A percentile compares a stretch with the other conserved stretches of the same genome.
phyloP scores from a whole-genome alignment of 2,113 vertebrate species.

The Protomyctophum bolini region DNA sequence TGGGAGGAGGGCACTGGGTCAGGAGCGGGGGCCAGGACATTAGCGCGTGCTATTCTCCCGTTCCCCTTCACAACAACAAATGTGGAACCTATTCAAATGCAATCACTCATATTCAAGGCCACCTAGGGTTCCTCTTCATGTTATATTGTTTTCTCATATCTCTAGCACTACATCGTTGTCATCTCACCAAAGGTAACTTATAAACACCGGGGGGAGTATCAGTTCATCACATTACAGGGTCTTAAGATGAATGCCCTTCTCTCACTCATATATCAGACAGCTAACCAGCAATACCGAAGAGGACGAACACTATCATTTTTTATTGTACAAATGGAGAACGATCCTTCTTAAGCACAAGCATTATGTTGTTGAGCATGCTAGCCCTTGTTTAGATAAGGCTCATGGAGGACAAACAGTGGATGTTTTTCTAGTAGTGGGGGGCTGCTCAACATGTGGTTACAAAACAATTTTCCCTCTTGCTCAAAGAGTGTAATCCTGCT shows the following conservation, averaged over 20 bases:
- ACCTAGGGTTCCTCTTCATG: slow-evolving; percentile 36
- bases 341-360: slow-evolving; percentile 29
- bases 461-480: slow-evolving; percentile 58
- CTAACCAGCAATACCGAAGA: slow-evolving; percentile 22
- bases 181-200: slow-evolving; percentile 44
- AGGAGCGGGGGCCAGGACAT: slow-evolving; percentile 51
- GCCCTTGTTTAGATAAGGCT: slow-evolving; percentile 59
- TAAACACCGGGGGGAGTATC: slow-evolving; percentile 56
- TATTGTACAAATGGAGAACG: slow-evolving; percentile 50
- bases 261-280: slow-evolving; percentile 41
- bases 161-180: slow-evolving; percentile 57
- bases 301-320: slow-evolving; percentile 20
- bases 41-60: slow-evolving; percentile 46
- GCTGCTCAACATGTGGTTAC: slow-evolving; percentile 49
- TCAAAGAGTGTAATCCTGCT: slow-evolving; percentile 68
- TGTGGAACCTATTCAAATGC: slow-evolving; percentile 61
- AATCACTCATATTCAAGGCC: slow-evolving; percentile 58
- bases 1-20: slow-evolving; percentile 52
- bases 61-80: slow-evolving; percentile 50
- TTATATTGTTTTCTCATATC: slow-evolving; percentile 52
- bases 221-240: slow-evolving; percentile 53
- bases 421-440: slow-evolving; percentile 43
- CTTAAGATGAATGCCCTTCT: slow-evolving; percentile 67
- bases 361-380: slow-evolving; percentile 38
- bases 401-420: slow-evolving; percentile 55